Percentiles rank a stretch among this genome's conserved stretches.
These are phyloP conservation scores for Rhea pennata DNA, from an alignment of 2,113 vertebrate genomes.

Conservation along the genomic window DNA sequence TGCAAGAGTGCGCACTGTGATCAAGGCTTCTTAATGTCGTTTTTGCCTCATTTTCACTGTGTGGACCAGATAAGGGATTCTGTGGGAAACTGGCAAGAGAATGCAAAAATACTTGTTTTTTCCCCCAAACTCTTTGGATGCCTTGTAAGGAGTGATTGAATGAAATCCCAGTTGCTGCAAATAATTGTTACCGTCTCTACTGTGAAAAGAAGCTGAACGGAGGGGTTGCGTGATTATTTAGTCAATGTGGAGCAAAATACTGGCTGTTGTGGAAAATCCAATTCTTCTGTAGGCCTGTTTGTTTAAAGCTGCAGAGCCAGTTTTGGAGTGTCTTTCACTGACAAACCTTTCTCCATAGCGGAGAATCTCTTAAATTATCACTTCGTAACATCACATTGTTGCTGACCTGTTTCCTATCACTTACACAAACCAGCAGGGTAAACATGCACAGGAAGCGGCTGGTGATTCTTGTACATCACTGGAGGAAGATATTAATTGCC, in stretches of 20 bases:
- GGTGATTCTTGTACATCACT: neutral
- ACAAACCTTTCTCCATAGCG: neutral
- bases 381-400: neutral
- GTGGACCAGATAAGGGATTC: neutral
- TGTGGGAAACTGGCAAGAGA: neutral
- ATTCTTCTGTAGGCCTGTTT: neutral
- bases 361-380: neutral
- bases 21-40: neutral
- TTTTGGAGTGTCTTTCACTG: neutral
- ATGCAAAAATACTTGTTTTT: neutral
- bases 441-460: constrained; percentile 18
- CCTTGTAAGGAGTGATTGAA: neutral
- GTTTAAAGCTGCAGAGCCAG: neutral
- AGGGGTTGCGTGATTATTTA: neutral
- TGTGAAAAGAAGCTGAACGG: neutral
- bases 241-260: neutral
- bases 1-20: accelerated
- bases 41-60: neutral
- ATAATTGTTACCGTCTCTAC: neutral
- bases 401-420: constrained; percentile 24
- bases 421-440: constrained; percentile 15
- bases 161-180: neutral
- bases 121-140: neutral
- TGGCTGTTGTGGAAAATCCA: neutral
- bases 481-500: neutral